Conservation (phyloP, 2,888 invertebrate species). For the Trypoxylon attenuatum region DNA sequence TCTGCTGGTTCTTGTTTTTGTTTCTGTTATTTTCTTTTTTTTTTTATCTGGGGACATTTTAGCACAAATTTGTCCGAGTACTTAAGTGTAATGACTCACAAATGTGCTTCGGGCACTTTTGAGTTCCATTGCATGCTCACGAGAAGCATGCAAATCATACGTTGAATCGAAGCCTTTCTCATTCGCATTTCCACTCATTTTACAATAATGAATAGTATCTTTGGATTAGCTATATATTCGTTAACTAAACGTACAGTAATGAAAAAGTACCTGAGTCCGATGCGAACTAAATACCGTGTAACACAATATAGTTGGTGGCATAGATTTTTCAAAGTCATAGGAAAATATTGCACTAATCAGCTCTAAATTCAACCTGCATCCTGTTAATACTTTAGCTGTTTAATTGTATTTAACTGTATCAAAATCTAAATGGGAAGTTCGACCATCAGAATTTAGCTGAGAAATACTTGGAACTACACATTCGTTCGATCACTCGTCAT, state of each 20-base stretch:
- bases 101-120: too few species aligned
- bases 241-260: background rate
- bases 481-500: constrained; percentile 15
- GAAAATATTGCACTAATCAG: constrained; percentile 42
- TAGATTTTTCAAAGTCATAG: constrained; percentile 25
- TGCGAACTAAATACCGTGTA: too few species aligned
- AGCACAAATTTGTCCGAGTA: too few species aligned
- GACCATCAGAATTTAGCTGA: constrained; percentile 13
- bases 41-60: too few species aligned
- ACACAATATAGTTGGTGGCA: background rate
- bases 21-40: too few species aligned
- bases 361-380: constrained; percentile 24
- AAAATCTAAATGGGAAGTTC: background rate
- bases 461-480: background rate
- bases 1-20: too few species aligned
- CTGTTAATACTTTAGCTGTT: background rate
- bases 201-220: background rate
- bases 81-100: too few species aligned
- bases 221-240: background rate
- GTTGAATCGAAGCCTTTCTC: background rate
- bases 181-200: background rate
- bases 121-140: too few species aligned
- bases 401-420: background rate
- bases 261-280: too few species aligned
- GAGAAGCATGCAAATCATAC: too few species aligned